Conservation (phyloP, 2,888 invertebrate species). For the Cenopis cana region DNA sequence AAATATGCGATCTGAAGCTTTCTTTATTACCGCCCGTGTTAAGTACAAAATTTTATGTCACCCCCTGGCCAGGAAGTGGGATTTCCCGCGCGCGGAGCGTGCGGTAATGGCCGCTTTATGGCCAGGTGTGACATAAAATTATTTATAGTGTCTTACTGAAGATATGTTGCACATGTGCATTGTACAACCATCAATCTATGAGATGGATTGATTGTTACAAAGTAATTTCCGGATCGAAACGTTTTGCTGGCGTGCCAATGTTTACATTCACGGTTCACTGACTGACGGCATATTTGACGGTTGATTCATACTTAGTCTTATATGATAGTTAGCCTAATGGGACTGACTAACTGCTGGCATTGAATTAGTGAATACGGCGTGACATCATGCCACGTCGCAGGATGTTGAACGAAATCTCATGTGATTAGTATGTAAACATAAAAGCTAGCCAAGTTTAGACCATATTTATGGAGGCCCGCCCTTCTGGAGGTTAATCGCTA, state of each 20-base stretch:
- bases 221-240: slow-evolving; percentile 16
- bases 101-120: too few relatives aligned
- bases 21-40: too few relatives aligned
- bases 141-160: slow-evolving; percentile 2
- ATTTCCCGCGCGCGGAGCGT: too few relatives aligned
- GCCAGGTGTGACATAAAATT: neutral
- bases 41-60: too few relatives aligned
- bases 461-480: slow-evolving; percentile 13
- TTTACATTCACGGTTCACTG: slow-evolving; percentile 37
- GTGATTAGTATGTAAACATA: slow-evolving; percentile 17
- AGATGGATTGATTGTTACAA: slow-evolving; percentile 3
- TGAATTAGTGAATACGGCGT: slow-evolving; percentile 31
- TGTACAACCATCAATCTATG: neutral
- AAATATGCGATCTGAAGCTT: too few relatives aligned
- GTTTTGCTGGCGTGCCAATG: slow-evolving; percentile 12
- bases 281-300: slow-evolving; percentile 22
- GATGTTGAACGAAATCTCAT: slow-evolving; percentile 37
- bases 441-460: slow-evolving; percentile 23
- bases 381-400: slow-evolving; percentile 26
- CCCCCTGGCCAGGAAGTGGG: too few relatives aligned
- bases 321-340: slow-evolving; percentile 17
- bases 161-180: neutral
- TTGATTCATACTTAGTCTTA: slow-evolving; percentile 28
- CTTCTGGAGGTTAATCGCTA: neutral
- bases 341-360: slow-evolving; percentile 30